Percentiles rank a stretch among this genome's conserved stretches.
phyloP scores from a whole-genome alignment of 1,140 invertebrate genomes.

The Diploscapter pachys region DNA sequence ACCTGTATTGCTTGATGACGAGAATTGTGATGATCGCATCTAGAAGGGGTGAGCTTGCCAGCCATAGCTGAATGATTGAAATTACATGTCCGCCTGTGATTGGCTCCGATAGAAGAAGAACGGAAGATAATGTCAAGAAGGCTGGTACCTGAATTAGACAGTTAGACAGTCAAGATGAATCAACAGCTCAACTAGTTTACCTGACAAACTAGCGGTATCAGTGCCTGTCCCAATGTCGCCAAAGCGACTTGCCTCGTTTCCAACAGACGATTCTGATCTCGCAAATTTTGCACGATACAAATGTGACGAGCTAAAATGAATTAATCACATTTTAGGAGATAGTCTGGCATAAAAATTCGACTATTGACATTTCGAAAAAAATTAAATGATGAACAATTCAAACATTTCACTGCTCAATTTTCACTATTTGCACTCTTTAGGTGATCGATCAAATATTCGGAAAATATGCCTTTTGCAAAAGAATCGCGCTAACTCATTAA shows the following conservation, averaged over 20 bases:
- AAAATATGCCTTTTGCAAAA: too few relatives aligned
- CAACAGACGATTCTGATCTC: slow-evolving; percentile 42
- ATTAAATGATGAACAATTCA: too few relatives aligned
- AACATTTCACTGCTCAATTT: too few relatives aligned
- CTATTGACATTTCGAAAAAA: too few relatives aligned
- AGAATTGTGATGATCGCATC: slow-evolving; percentile 46
- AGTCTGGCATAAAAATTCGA: too few relatives aligned
- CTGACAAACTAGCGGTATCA: slow-evolving; percentile 49
- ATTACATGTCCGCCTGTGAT: slow-evolving; percentile 42
- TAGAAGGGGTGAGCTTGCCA: slow-evolving; percentile 44
- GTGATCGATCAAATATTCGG: too few relatives aligned
- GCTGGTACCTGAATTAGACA: slow-evolving; percentile 44
- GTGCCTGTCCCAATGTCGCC: slow-evolving; percentile 47
- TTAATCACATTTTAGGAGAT: too few relatives aligned
- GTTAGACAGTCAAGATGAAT: slow-evolving; percentile 9
- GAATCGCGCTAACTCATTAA: too few relatives aligned
- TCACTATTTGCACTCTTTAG: too few relatives aligned
- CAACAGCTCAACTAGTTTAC: slow-evolving; percentile 13
- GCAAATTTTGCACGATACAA: slow-evolving; percentile 44
- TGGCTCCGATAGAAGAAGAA: slow-evolving; percentile 40
- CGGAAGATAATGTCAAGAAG: slow-evolving; percentile 45
- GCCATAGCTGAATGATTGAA: slow-evolving; percentile 45
- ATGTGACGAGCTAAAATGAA: slow-evolving; percentile 39
- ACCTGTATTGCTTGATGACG: slow-evolving; percentile 47
- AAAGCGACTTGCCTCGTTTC: slow-evolving; percentile 49